Conservation (phyloP, 2,797 vertebrate species). For the Champsocephalus gunnari region DNA sequence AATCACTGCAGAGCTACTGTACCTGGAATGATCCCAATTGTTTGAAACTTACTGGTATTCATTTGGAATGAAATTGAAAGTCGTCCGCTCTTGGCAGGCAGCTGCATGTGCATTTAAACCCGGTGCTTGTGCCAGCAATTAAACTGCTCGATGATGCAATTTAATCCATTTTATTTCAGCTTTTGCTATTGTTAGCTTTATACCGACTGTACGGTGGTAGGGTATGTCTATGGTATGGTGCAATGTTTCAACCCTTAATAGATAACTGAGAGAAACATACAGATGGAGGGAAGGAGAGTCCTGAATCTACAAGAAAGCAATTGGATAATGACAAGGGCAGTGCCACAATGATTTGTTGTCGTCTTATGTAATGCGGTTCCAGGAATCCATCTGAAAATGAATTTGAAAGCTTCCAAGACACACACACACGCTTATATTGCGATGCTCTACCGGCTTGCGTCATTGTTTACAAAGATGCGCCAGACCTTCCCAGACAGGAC, state of each 20-base stretch:
- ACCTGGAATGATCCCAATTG: background rate
- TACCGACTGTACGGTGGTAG: background rate
- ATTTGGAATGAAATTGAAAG: background rate
- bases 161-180: slow-evolving; percentile 11
- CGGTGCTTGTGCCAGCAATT: slow-evolving; percentile 8
- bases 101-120: slow-evolving; percentile 1
- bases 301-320: slow-evolving; percentile 51
- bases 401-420: slow-evolving; percentile 56
- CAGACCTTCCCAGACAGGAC: slow-evolving; percentile 1
- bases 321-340: slow-evolving; percentile 59
- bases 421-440: slow-evolving; percentile 6
- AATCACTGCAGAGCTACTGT: background rate
- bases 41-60: background rate
- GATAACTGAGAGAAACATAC: background rate
- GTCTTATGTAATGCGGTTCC: slow-evolving; percentile 57
- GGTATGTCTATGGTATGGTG: background rate
- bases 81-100: background rate
- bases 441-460: slow-evolving; percentile 14
- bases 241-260: background rate
- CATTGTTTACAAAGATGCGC: slow-evolving; percentile 9
- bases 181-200: slow-evolving; percentile 14
- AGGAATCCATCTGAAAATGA: slow-evolving; percentile 52
- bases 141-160: slow-evolving; percentile 22
- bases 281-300: background rate
- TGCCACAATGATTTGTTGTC: slow-evolving; percentile 60